These are phyloP conservation scores for Heliconius eleuchia DNA, from an alignment of 1,140 invertebrate species.

Conservation along the genomic window DNA sequence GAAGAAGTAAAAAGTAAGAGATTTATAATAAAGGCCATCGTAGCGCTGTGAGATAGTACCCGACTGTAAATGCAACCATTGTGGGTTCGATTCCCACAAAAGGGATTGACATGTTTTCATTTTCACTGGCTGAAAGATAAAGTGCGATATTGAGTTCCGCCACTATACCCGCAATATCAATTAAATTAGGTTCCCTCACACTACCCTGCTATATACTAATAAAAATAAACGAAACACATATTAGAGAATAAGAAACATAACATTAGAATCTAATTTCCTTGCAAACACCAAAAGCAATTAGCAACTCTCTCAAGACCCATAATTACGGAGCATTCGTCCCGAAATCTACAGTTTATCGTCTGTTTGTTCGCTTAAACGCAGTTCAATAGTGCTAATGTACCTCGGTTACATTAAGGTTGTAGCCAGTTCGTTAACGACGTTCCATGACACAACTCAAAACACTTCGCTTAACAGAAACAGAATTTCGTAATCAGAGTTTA, in stretches of 20 bases:
- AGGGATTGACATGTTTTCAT: too few species aligned
- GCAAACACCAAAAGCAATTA: neutral
- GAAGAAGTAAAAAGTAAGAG: too few species aligned
- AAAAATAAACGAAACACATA: neutral
- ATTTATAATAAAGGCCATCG: too few species aligned
- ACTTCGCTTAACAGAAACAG: neutral
- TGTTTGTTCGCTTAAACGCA: neutral
- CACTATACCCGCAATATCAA: neutral
- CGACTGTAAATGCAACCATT: too few species aligned
- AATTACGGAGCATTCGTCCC: neutral
- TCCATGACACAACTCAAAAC: neutral
- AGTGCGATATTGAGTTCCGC: neutral
- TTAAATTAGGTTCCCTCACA: neutral
- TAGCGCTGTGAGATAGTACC: too few species aligned
- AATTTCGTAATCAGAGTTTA: neutral
- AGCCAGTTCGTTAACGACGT: neutral
- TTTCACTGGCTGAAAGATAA: neutral
- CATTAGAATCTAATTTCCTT: neutral
- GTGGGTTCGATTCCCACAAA: too few species aligned
- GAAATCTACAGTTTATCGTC: conserved; percentile 3
- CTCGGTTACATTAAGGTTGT: conserved; percentile 1
- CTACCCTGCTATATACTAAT: neutral
- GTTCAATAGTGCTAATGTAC: conserved; percentile 11
- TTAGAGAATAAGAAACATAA: neutral
- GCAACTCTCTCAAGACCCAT: neutral